Percentiles rank a stretch among this genome's conserved stretches.
phyloP scores from a whole-genome alignment of 2,888 invertebrate genomes.

The Nomada fucata region DNA sequence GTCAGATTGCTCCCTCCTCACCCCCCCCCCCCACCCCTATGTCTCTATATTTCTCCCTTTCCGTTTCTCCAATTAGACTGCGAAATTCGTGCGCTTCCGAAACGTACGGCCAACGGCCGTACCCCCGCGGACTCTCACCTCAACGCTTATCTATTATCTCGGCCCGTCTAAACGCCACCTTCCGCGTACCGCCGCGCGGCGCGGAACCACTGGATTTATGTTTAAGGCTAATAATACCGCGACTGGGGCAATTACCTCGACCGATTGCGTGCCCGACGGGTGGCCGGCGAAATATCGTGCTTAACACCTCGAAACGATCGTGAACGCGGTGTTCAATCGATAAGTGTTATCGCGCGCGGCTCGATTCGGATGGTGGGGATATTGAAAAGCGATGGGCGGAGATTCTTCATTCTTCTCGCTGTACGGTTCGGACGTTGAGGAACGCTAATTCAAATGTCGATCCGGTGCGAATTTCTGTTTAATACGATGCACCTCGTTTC shows the following conservation, averaged over 20 bases:
- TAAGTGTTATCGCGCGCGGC: neutral
- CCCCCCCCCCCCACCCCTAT: too few species aligned
- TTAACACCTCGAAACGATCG: constrained; percentile 1
- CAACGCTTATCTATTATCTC: constrained; percentile 23
- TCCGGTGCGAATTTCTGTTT: too few species aligned
- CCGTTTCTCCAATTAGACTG: constrained; percentile 30
- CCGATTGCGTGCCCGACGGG: neutral
- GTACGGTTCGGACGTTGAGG: too few species aligned
- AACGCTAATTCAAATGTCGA: too few species aligned
- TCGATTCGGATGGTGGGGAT: too few species aligned
- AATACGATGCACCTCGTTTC: too few species aligned
- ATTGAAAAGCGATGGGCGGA: too few species aligned
- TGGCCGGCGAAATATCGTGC: constrained; percentile 28
- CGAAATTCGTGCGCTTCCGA: constrained; percentile 8
- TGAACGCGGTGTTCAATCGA: neutral
- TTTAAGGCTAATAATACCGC: constrained; percentile 33
- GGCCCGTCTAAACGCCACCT: constrained; percentile 28
- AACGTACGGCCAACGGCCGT: constrained; percentile 9
- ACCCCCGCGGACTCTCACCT: constrained; percentile 13
- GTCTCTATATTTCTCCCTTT: constrained; percentile 16
- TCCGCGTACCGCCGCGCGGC: constrained; percentile 25
- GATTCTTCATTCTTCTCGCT: too few species aligned
- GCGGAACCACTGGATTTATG: constrained; percentile 34
- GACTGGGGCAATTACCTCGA: constrained; percentile 33
- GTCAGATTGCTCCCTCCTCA: constrained; percentile 24